phyloP scores from a whole-genome alignment of 2,797 vertebrate genomes.

The Loris lydekkerianus region DNA sequence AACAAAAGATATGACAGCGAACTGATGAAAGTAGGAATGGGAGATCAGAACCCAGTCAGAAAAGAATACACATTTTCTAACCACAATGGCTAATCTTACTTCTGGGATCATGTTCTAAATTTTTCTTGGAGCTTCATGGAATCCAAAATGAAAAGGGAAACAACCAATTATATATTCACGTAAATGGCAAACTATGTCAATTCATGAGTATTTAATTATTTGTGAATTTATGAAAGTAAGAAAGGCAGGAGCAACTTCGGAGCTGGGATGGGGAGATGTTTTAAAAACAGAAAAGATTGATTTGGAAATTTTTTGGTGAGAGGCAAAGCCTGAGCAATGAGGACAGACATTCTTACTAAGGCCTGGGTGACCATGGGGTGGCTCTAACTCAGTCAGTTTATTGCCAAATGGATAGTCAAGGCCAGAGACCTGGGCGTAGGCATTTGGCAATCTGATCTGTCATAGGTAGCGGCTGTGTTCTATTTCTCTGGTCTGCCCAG shows the following conservation, averaged over 20 bases:
- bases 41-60: slow-evolving; percentile 43
- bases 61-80: slow-evolving; percentile 56
- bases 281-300: slow-evolving; percentile 17
- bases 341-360: background rate
- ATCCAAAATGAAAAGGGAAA: slow-evolving; percentile 51
- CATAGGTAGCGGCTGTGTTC: background rate
- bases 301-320: slow-evolving; percentile 17
- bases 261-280: background rate
- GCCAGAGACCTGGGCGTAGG: background rate
- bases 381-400: background rate
- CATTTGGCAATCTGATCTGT: background rate
- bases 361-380: background rate
- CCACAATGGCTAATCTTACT: background rate
- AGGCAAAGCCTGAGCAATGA: slow-evolving; percentile 18
- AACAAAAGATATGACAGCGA: slow-evolving; percentile 43
- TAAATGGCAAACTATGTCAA: background rate
- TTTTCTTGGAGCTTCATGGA: slow-evolving; percentile 64
- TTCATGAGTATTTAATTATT: slow-evolving; percentile 36
- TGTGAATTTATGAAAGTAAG: slow-evolving; percentile 55
- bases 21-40: slow-evolving; percentile 59
- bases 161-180: background rate
- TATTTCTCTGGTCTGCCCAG: background rate
- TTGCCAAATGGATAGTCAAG: background rate
- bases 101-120: slow-evolving; percentile 47
- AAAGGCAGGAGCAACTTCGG: background rate